Percentiles rank a stretch among this genome's conserved stretches.
Evolutionary conservation across 2,113 vertebrate genomes (phyloP).

Genomic region (Vulpes vulpes): DNA sequence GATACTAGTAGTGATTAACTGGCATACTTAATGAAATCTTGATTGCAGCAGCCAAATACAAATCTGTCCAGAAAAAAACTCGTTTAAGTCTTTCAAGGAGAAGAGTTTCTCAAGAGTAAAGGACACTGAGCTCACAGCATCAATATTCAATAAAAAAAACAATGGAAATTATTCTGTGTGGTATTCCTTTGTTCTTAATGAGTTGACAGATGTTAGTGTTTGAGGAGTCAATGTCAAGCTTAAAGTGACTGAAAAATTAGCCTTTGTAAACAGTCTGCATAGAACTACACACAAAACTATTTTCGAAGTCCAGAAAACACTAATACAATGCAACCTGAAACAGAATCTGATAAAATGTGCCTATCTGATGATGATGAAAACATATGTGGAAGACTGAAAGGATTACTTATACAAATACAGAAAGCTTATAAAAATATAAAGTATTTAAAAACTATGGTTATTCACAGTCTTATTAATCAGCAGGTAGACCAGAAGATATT

Average conservation of each 20-base stretch:
- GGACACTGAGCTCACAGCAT: background rate
- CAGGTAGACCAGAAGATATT: background rate
- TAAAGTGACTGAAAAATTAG: background rate
- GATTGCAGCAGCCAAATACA: background rate
- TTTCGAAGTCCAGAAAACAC: slow-evolving; percentile 2
- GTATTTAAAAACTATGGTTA: background rate
- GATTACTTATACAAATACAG: background rate
- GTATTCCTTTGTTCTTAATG: background rate
- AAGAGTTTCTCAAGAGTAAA: slow-evolving; percentile 7
- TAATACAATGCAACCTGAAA: background rate
- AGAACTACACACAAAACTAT: background rate
- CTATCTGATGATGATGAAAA: background rate
- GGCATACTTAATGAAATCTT: background rate
- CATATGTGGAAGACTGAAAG: background rate
- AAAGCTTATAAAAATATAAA: background rate
- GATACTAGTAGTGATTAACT: background rate
- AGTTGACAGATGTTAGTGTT: background rate
- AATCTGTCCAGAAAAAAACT: slow-evolving; percentile 20
- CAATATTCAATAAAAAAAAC: slow-evolving; percentile 42
- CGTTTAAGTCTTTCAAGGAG: background rate
- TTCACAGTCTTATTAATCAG: background rate
- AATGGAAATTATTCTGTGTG: background rate
- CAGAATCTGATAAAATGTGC: slow-evolving; percentile 1
- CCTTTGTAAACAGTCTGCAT: background rate
- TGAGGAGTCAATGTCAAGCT: background rate